These are phyloP conservation scores for Sprattus sprattus DNA, from an alignment of 2,113 vertebrate species.

Conservation along the genomic window DNA sequence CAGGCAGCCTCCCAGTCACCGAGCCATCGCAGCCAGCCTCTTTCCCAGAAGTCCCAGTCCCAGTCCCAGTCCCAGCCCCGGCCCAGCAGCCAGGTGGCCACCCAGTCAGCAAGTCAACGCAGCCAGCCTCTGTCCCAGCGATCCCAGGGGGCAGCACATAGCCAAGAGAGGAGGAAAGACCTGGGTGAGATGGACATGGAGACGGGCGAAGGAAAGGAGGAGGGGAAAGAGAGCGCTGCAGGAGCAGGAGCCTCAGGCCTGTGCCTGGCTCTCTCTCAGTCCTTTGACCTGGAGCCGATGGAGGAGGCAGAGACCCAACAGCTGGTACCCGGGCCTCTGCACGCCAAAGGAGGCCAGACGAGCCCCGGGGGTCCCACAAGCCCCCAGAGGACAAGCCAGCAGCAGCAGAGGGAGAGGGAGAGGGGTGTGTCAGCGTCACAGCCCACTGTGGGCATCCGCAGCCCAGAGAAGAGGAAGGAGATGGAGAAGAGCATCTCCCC, in stretches of 20 bases:
- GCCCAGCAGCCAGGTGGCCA: neutral
- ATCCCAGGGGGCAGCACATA: neutral
- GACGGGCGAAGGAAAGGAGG: constrained; percentile 55
- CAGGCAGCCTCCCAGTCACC: neutral
- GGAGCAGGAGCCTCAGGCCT: constrained; percentile 53
- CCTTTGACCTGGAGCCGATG: constrained; percentile 64
- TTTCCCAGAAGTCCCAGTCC: constrained; percentile 18
- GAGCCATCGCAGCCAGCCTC: constrained; percentile 10
- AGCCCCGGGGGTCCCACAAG: neutral
- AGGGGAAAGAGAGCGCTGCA: constrained; percentile 24
- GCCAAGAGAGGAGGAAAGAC: constrained; percentile 1
- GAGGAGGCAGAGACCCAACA: constrained; percentile 36
- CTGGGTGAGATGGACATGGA: constrained; percentile 26
- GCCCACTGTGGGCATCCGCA: neutral
- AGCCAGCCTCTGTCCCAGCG: constrained; percentile 35
- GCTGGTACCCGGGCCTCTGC: neutral
- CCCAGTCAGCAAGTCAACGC: neutral
- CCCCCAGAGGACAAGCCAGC: neutral
- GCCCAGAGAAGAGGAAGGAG: constrained; percentile 28
- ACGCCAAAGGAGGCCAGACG: neutral
- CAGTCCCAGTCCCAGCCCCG: neutral
- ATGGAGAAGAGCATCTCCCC: neutral
- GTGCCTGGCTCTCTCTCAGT: constrained; percentile 63
- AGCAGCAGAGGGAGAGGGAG: neutral
- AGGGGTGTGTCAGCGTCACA: neutral